phyloP scores from a whole-genome alignment of 2,113 vertebrate species.

The Colossoma macropomum region DNA sequence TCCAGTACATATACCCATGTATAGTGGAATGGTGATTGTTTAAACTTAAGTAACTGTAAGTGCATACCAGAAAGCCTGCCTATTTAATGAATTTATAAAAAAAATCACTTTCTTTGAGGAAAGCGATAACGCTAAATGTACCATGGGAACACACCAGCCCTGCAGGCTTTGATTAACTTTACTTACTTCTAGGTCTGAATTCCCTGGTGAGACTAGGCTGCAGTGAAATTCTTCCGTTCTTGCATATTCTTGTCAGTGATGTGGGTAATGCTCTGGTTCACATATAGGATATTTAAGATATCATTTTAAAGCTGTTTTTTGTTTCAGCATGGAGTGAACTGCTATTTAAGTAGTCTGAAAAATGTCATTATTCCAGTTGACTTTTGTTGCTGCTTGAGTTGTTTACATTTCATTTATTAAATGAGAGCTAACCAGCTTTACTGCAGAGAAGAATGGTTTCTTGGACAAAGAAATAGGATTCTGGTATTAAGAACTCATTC shows the following conservation, averaged over 20 bases:
- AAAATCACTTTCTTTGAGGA: slow-evolving; percentile 13
- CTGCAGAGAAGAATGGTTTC: too few species aligned
- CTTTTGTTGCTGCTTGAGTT: too few species aligned
- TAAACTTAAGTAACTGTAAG: slow-evolving; percentile 4
- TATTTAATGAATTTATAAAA: not conserved
- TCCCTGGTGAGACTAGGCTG: slow-evolving; percentile 62
- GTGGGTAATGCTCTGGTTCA: not conserved
- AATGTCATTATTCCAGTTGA: too few species aligned
- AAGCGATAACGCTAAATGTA: slow-evolving; percentile 52
- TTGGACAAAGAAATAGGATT: too few species aligned
- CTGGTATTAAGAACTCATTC: too few species aligned
- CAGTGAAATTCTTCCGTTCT: slow-evolving; percentile 58
- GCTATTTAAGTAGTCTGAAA: too few species aligned
- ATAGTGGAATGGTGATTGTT: slow-evolving; percentile 1
- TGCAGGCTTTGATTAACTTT: slow-evolving; percentile 66
- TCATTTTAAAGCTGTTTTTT: not conserved
- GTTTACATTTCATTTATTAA: too few species aligned
- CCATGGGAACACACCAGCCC: slow-evolving; percentile 66
- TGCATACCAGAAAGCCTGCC: slow-evolving; percentile 7
- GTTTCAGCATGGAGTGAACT: too few species aligned
- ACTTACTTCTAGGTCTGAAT: slow-evolving; percentile 71
- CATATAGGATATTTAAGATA: not conserved
- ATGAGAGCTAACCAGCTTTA: too few species aligned
- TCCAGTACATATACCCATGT: not conserved
- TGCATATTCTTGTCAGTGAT: not conserved